Conservation (phyloP, 2,797 vertebrate genomes). For the Acanthopagrus latus region DNA sequence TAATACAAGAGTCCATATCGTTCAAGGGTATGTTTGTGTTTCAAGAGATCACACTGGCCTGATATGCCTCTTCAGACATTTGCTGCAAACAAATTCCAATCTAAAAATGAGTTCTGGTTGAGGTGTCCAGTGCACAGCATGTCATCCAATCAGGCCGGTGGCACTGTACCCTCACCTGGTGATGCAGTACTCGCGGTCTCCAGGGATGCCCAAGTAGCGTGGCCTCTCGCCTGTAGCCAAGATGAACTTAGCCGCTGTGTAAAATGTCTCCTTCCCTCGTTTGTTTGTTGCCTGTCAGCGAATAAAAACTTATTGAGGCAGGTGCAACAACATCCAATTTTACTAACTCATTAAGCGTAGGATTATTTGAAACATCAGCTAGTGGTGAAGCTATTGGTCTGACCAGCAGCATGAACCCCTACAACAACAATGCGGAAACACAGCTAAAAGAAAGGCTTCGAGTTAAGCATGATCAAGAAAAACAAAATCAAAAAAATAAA, state of each 20-base stretch:
- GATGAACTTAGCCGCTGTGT: constrained; percentile 91
- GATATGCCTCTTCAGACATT: neutral
- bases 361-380: neutral
- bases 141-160: neutral
- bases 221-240: constrained; percentile 96
- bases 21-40: constrained; percentile 4
- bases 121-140: neutral
- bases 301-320: constrained; percentile 18
- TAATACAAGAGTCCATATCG: neutral
- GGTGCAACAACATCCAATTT: neutral
- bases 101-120: neutral
- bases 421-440: neutral
- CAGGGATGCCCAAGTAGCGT: constrained; percentile 91
- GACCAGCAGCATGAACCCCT: neutral
- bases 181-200: constrained; percentile 95
- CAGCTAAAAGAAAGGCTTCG: neutral
- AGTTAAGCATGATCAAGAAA: neutral
- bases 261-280: constrained; percentile 91
- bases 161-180: constrained; percentile 89
- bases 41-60: constrained; percentile 3
- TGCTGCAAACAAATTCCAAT: neutral
- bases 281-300: constrained; percentile 89
- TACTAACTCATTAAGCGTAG: neutral
- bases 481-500: neutral
- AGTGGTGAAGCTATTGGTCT: neutral